Percentiles rank a stretch among this genome's conserved stretches.
Conservation (phyloP, 1,140 invertebrate genomes). For the Tribolium castaneum region DNA sequence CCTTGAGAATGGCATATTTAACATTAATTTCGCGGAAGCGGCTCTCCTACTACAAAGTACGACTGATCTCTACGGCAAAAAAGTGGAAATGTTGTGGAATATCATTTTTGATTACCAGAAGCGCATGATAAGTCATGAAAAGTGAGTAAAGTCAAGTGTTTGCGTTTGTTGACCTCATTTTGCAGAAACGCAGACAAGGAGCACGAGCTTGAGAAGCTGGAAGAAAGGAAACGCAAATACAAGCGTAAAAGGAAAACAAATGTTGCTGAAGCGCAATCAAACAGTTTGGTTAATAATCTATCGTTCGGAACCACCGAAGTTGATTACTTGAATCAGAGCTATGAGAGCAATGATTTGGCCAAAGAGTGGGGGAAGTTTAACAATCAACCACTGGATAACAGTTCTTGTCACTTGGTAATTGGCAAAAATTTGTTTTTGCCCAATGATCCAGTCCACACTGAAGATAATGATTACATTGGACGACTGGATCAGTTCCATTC, state of each 20-base stretch:
- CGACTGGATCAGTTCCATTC: slow-evolving; percentile 28
- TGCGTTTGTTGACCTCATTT: not conserved
- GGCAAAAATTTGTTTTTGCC: slow-evolving; percentile 14
- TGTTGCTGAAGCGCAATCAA: slow-evolving; percentile 8
- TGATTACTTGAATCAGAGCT: slow-evolving; percentile 32
- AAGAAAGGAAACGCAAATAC: slow-evolving; percentile 41
- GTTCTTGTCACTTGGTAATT: not conserved
- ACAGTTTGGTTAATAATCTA: slow-evolving; percentile 12
- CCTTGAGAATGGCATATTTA: slow-evolving; percentile 57
- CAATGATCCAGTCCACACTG: not conserved
- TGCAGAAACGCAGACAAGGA: slow-evolving; percentile 41
- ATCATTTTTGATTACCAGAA: slow-evolving; percentile 48
- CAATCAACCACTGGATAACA: not conserved
- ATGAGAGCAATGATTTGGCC: not conserved
- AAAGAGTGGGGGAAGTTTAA: slow-evolving; percentile 1
- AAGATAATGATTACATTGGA: slow-evolving; percentile 27
- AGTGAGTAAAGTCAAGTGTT: slow-evolving; percentile 36
- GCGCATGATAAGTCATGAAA: slow-evolving; percentile 40
- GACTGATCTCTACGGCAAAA: slow-evolving; percentile 56
- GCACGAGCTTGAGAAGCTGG: slow-evolving; percentile 39
- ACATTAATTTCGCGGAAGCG: slow-evolving; percentile 60
- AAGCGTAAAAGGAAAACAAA: slow-evolving; percentile 37
- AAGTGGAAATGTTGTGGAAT: slow-evolving; percentile 61
- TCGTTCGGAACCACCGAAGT: not conserved
- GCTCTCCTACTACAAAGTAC: slow-evolving; percentile 58